Evolutionary conservation across 2,797 vertebrate species (phyloP).

Genomic region (Hydrocynus forskahlii): DNA sequence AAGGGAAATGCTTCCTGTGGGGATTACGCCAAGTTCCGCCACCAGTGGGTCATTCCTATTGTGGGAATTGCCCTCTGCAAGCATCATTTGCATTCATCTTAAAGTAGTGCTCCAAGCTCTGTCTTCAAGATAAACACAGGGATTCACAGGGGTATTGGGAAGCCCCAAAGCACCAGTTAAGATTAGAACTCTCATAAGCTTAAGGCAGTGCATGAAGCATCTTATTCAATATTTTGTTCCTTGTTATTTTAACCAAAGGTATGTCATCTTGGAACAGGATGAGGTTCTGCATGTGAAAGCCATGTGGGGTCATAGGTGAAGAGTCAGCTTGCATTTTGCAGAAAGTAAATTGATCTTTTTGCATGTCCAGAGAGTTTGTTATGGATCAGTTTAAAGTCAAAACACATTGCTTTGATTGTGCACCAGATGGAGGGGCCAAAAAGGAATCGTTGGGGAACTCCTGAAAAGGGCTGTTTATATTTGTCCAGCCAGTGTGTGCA

Average conservation of each 20-base stretch:
- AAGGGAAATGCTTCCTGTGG: slow-evolving; percentile 61
- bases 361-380: slow-evolving; percentile 30
- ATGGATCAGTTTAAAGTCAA: slow-evolving; percentile 45
- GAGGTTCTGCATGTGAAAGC: slow-evolving; percentile 4
- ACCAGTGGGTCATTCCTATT: slow-evolving; percentile 43
- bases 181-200: slow-evolving; percentile 34
- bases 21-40: slow-evolving; percentile 50
- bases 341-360: not conserved
- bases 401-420: slow-evolving; percentile 50
- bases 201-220: slow-evolving; percentile 20
- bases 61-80: slow-evolving; percentile 53
- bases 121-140: slow-evolving; percentile 56
- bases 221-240: slow-evolving; percentile 22
- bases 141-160: slow-evolving; percentile 50
- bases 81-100: slow-evolving; percentile 54
- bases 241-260: slow-evolving; percentile 6
- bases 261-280: slow-evolving; percentile 15
- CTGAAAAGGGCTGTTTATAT: slow-evolving; percentile 49
- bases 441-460: slow-evolving; percentile 33
- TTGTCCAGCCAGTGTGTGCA: slow-evolving; percentile 33
- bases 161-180: slow-evolving; percentile 36
- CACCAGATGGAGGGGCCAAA: slow-evolving; percentile 32
- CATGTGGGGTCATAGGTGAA: not conserved
- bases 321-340: slow-evolving; percentile 8
- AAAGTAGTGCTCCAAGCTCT: slow-evolving; percentile 48